Conservation (phyloP, 2,797 vertebrate species). For the Alexandromys oeconomus region DNA sequence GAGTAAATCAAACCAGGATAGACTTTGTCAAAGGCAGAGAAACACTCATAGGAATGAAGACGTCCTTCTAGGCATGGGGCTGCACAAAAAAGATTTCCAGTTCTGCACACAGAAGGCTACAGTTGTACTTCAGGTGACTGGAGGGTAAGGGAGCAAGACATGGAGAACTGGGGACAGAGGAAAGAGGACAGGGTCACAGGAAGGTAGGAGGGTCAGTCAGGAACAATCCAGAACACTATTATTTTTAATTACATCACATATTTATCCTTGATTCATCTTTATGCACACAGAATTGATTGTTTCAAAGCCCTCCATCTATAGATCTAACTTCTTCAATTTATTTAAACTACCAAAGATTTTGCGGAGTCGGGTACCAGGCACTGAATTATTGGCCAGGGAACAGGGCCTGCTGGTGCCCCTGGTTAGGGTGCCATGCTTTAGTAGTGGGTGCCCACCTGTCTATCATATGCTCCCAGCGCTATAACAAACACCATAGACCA, state of each 20-base stretch:
- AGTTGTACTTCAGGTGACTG: neutral
- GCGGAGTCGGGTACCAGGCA: neutral
- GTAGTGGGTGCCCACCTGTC: neutral
- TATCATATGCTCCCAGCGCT: neutral
- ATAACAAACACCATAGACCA: neutral
- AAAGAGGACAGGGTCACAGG: neutral
- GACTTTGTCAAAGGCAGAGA: neutral
- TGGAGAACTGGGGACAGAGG: no score
- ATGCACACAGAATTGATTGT: neutral
- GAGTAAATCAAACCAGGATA: neutral
- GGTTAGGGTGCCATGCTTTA: no score
- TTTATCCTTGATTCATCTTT: neutral
- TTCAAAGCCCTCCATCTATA: neutral
- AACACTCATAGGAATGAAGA: neutral
- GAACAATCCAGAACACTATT: neutral
- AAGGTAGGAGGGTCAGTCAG: neutral
- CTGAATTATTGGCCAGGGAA: no score
- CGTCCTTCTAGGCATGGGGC: neutral
- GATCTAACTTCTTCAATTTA: neutral
- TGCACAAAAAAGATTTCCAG: neutral
- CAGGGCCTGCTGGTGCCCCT: neutral
- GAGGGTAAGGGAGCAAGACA: neutral
- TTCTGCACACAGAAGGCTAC: neutral
- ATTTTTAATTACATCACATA: neutral
- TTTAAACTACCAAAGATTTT: neutral